Conservation (phyloP, 2,888 invertebrate species). For the Pogonocherus hispidulus region DNA sequence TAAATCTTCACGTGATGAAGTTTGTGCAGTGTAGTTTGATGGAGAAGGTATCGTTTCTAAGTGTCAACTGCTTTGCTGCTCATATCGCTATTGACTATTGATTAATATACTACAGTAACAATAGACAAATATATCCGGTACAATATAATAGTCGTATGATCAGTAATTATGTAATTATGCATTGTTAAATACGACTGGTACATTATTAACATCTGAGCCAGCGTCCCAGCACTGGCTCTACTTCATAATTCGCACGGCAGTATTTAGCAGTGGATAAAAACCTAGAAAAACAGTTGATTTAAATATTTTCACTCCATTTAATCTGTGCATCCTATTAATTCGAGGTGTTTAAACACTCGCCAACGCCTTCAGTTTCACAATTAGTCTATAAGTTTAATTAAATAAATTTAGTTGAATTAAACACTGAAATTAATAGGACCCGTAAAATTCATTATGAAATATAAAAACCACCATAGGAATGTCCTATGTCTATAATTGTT, state of each 20-base stretch:
- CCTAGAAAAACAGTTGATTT: constrained; percentile 50
- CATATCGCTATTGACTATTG: constrained; percentile 56
- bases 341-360: constrained; percentile 31
- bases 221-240: constrained; percentile 59
- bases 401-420: constrained; percentile 33
- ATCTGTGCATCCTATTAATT: constrained; percentile 44
- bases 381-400: constrained; percentile 15
- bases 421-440: constrained; percentile 36
- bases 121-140: constrained; percentile 17
- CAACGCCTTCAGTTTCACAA: constrained; percentile 12
- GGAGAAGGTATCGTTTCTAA: constrained; percentile 67
- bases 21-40: constrained; percentile 69
- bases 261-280: constrained; percentile 40
- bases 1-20: constrained; percentile 61
- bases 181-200: constrained; percentile 38
- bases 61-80: constrained; percentile 64
- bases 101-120: constrained; percentile 3
- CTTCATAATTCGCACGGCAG: constrained; percentile 38
- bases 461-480: constrained; percentile 32
- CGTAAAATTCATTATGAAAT: constrained; percentile 32
- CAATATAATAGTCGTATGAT: constrained; percentile 52
- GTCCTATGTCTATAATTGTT: constrained; percentile 42
- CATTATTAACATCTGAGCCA: constrained; percentile 40
- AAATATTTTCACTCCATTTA: constrained; percentile 40
- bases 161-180: constrained; percentile 47